Evolutionary conservation across 1,140 invertebrate species (phyloP).

Genomic region (Pogonomyrmex barbatus): DNA sequence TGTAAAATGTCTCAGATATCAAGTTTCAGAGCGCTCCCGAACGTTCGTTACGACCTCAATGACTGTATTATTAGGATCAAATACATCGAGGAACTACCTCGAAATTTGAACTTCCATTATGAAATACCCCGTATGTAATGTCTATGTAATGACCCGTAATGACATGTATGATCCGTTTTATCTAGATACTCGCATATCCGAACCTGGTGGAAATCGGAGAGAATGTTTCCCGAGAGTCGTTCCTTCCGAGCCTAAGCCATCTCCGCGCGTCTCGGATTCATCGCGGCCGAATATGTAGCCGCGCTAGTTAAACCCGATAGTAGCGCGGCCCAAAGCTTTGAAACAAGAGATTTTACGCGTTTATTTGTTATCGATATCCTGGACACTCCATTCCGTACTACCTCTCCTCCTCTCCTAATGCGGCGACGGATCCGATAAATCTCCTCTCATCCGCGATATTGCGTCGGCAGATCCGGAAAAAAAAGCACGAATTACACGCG

Average conservation of each 20-base stretch:
- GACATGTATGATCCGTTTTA: not conserved
- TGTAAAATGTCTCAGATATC: not conserved
- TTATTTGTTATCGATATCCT: conserved; percentile 75
- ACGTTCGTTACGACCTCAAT: not conserved
- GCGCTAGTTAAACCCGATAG: conserved; percentile 69
- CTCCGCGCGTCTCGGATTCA: conserved; percentile 41
- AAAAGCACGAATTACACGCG: conserved; percentile 59
- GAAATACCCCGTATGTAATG: not conserved
- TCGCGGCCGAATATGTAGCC: not conserved
- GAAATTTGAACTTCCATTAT: not conserved
- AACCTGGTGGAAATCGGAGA: conserved; percentile 9
- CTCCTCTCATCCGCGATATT: conserved; percentile 59
- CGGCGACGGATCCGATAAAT: conserved; percentile 61
- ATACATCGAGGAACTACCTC: not conserved
- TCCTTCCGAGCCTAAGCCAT: conserved; percentile 62
- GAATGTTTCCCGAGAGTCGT: not conserved
- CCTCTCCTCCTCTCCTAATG: conserved; percentile 21
- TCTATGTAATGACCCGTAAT: not conserved
- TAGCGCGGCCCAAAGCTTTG: conserved; percentile 64
- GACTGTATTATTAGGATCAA: not conserved
- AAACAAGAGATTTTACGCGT: conserved; percentile 71
- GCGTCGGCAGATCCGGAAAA: conserved; percentile 57
- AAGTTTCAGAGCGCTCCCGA: not conserved
- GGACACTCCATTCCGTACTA: conserved; percentile 20
- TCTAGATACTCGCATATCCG: not conserved